Evolutionary conservation across 1,140 invertebrate genomes (phyloP), one percentile per base, ranked within the genome.

Genomic region (Pygmarrhopalites habei): DNA sequence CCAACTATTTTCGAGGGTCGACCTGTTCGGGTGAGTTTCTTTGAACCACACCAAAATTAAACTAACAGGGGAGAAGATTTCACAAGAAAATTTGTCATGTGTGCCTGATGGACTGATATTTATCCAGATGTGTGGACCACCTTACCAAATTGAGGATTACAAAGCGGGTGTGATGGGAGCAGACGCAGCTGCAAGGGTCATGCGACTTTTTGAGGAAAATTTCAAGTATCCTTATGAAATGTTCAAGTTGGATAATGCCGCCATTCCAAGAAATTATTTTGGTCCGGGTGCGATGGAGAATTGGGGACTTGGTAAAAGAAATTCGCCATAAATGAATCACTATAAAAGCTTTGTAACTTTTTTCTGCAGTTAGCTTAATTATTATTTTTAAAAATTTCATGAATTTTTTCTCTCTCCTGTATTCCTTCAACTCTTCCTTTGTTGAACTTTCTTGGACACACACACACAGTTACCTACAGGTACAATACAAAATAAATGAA

Each of bases 101-200:
- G n/a, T 30, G 21, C 28, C 4, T 30, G 7, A 1, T 86, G 96
- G n/a, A n/a, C n/a, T n/a, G n/a, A n/a, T n/a, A n/a, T n/a, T n/a
- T n/a, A n/a, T 1, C 94, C 19, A 49, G 46, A 49, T 49, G 23
- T 49, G 23, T 19, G 46, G 46, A 12, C 14, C 46, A 7, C 7
- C 7, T 10, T 12, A 7, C 12, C 46, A 49, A 49, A 49, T 49
- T 21, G 7, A 49, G 19, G 62, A 58, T 19, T 35, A 56, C 43
- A 55, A 60, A 17, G 57, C 47, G 23, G 68, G 64, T 1, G 64
- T 55, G 4, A 57, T 53, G 46, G 43, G 64, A 7, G 41, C 60
- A 12, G 32, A 39, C n/a, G 32, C 57, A 3, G 43, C 67, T 23
- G 60, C 64, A 7, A 61, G 60, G 41, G 58, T 53, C 46, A 30